Base-by-base conservation (phyloP, 1,140 invertebrate species). In the Bombus superbus region DNA sequence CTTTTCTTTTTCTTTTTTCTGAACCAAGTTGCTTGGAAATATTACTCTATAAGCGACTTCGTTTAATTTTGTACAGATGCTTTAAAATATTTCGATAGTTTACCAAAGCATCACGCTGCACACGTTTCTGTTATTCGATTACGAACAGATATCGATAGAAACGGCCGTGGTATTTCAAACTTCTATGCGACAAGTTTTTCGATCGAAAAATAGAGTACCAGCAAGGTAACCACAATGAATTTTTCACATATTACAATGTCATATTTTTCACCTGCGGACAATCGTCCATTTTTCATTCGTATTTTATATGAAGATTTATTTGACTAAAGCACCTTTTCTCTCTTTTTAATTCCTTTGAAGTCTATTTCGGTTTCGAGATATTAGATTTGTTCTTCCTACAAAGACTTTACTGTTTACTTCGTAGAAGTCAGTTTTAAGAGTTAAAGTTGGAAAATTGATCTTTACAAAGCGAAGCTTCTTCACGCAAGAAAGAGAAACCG, bases 101-200 rank as follows among this genome's bases (percentile, higher is more conserved):
- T 79, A 44, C 32, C 22, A 66, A 79, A 79, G 15, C n/a, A 47
- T 47, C 42, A 44, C 40, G 28, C 40, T 13, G 4, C 40, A 66
- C 76, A 44, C n/a, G 40, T 32, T 28, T 42, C 35, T 68, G 62
- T 79, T 79, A 79, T 66, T 79, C 62, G 42, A 79, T 79, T 79
- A 79, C 42, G n/a, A 25, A 64, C 28, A 42, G 38, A 40, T 32
- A 78, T 78, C 59, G n/a, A 66, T 66, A 44, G 22, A 2, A 66
- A 68, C 22, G 25, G 32, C n/a, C 22, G 3, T 66, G 22, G 18
- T 79, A 18, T 79, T 79, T 66, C 42, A n/a, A 68, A 79, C 62
- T 79, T 68, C 22, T 28, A 66, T 47, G n/a, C 10, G 59, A 47
- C 77, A 28, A 68, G n/a, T 79, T 66, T 68, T 35, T 66, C 77